A percentile compares a stretch with the other conserved stretches of the same genome.
These are phyloP conservation scores for Acropora yongei DNA, from an alignment of 64 coral and sea anemone species.

Conservation along the genomic window DNA sequence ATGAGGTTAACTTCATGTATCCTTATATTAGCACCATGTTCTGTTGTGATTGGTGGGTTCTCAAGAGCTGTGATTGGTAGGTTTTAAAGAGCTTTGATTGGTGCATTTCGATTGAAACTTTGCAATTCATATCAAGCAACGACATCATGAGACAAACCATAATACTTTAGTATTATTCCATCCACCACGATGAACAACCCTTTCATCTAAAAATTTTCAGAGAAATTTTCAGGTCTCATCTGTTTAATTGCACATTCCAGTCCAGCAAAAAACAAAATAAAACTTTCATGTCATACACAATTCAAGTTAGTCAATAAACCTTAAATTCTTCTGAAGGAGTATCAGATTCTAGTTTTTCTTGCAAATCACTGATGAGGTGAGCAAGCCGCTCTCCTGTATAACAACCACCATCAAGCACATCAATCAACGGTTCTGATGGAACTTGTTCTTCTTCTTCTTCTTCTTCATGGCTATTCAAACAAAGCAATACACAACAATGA, in stretches of 20 bases:
- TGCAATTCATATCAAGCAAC: no score
- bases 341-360: conserved; percentile 70
- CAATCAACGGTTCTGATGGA: conserved; percentile 70
- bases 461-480: conserved; percentile 50
- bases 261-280: no score
- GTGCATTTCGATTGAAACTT: no score
- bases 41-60: no score
- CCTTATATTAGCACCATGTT: no score
- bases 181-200: not conserved
- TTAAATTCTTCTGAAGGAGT: conserved; percentile 80
- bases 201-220: no score
- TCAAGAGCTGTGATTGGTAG: no score
- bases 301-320: conserved; percentile 15
- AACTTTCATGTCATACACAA: not conserved
- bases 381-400: conserved; percentile 74
- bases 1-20: no score
- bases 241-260: no score
- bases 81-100: no score
- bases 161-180: not conserved
- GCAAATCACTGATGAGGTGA: conserved; percentile 67
- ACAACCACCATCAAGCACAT: conserved; percentile 73
- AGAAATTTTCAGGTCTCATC: no score
- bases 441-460: not conserved
- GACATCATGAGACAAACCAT: no score
- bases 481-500: conserved; percentile 7